A percentile compares a stretch with the other conserved stretches of the same genome.
phyloP scores from a whole-genome alignment of 2,113 vertebrate genomes.

The Notarius lentiginosus region DNA sequence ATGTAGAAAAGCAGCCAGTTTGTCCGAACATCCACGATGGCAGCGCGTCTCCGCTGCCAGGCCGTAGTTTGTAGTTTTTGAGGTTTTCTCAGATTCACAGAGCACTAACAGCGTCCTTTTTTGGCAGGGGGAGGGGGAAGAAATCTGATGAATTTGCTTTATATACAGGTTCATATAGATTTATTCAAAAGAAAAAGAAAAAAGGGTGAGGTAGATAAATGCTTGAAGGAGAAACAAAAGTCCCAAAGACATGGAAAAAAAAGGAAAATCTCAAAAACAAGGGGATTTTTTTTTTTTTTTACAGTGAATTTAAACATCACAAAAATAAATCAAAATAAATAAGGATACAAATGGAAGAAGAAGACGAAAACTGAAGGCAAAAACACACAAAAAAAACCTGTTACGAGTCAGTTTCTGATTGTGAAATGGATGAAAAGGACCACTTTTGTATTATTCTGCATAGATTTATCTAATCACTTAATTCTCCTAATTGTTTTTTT shows the following conservation, averaged over 20 bases:
- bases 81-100: conserved; percentile 46
- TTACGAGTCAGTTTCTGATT: background rate
- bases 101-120: conserved; percentile 57
- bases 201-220: conserved; percentile 77
- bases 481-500: background rate
- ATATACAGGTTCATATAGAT: conserved; percentile 62
- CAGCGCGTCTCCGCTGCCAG: conserved; percentile 35
- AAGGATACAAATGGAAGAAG: conserved; percentile 59
- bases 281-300: conserved; percentile 60
- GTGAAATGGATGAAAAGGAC: conserved; percentile 26
- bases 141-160: conserved; percentile 56
- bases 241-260: conserved; percentile 52
- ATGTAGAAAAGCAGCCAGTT: conserved; percentile 43
- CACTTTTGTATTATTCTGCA: conserved; percentile 32
- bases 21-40: conserved; percentile 16
- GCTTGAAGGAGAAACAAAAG: conserved; percentile 62
- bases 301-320: conserved; percentile 72
- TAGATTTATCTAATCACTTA: conserved; percentile 22
- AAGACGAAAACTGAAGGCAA: conserved; percentile 24
- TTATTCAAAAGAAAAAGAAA: conserved; percentile 16
- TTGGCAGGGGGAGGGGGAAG: background rate
- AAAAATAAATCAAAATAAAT: conserved; percentile 56
- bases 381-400: conserved; percentile 5
- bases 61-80: conserved; percentile 62
- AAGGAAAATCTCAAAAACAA: conserved; percentile 48